These are phyloP conservation scores for Pelodytes ibericus DNA, from an alignment of 2,797 vertebrate species.

Conservation along the genomic window DNA sequence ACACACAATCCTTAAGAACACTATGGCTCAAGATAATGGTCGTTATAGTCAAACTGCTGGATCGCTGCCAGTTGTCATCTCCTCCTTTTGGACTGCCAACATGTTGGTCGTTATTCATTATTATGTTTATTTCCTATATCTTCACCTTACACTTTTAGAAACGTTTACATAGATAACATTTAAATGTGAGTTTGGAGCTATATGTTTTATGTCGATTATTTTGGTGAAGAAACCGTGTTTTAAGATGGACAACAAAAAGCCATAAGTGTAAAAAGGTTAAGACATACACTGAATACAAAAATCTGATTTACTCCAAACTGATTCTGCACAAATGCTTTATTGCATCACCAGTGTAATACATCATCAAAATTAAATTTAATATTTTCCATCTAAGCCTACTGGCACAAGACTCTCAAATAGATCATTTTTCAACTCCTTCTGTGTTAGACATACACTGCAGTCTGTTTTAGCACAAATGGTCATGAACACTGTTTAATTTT, in stretches of 20 bases:
- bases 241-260: conserved; percentile 25
- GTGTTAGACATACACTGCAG: conserved; percentile 10
- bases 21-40: too few relatives aligned
- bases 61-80: too few relatives aligned
- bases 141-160: too few relatives aligned
- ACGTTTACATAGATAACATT: too few relatives aligned
- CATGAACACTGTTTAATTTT: conserved; percentile 26
- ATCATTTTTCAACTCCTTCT: conserved; percentile 43
- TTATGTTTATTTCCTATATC: too few relatives aligned
- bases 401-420: conserved; percentile 38
- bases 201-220: too few relatives aligned
- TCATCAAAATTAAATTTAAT: conserved; percentile 51
- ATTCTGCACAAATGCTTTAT: conserved; percentile 47
- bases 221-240: not conserved
- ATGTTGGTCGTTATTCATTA: too few relatives aligned
- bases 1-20: too few relatives aligned
- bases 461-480: conserved; percentile 33
- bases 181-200: too few relatives aligned
- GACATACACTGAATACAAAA: conserved; percentile 32
- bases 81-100: too few relatives aligned
- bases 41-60: too few relatives aligned
- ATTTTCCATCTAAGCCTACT: conserved; percentile 40
- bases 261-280: conserved; percentile 31
- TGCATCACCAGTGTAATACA: conserved; percentile 50
- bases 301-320: conserved; percentile 48